A percentile compares a stretch with the other conserved stretches of the same genome.
phyloP scores from a whole-genome alignment of 2,888 invertebrate genomes.

The Temnothorax ravouxi region DNA sequence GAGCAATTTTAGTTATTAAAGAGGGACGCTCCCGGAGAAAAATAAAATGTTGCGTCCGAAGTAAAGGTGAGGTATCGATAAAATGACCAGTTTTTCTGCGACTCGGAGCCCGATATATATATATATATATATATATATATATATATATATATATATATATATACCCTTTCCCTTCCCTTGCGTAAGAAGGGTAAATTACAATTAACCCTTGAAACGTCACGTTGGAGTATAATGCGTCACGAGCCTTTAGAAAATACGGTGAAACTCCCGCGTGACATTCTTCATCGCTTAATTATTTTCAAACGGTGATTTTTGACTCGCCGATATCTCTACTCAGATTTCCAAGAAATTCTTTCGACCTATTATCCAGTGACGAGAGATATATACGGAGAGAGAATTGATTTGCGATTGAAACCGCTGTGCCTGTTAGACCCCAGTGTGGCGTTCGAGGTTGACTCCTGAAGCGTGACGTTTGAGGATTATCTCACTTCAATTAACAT shows the following conservation, averaged over 20 bases:
- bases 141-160: conserved; percentile 14
- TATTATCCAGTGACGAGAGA: conserved; percentile 5
- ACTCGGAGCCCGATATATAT: conserved; percentile 19
- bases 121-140: conserved; percentile 14
- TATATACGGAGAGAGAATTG: not conserved
- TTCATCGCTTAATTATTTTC: conserved; percentile 27
- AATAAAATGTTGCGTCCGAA: conserved; percentile 51
- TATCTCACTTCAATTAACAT: conserved; percentile 28
- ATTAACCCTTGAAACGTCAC: conserved; percentile 19
- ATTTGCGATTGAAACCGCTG: conserved; percentile 12
- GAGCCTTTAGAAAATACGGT: not conserved
- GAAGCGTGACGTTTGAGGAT: conserved; percentile 25
- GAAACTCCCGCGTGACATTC: not conserved
- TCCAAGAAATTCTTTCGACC: not conserved
- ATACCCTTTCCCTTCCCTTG: conserved; percentile 24
- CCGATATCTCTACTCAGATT: not conserved
- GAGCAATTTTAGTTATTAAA: conserved; percentile 58
- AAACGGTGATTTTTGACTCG: not conserved
- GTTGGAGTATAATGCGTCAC: conserved; percentile 34
- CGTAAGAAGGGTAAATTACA: conserved; percentile 22
- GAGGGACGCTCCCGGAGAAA: conserved; percentile 42
- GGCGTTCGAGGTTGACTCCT: conserved; percentile 21
- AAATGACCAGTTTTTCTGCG: conserved; percentile 31
- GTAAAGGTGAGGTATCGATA: conserved; percentile 50
- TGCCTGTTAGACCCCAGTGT: not conserved